These are phyloP conservation scores for Nycteola revayana DNA, from an alignment of 2,888 invertebrate species.

Conservation along the genomic window DNA sequence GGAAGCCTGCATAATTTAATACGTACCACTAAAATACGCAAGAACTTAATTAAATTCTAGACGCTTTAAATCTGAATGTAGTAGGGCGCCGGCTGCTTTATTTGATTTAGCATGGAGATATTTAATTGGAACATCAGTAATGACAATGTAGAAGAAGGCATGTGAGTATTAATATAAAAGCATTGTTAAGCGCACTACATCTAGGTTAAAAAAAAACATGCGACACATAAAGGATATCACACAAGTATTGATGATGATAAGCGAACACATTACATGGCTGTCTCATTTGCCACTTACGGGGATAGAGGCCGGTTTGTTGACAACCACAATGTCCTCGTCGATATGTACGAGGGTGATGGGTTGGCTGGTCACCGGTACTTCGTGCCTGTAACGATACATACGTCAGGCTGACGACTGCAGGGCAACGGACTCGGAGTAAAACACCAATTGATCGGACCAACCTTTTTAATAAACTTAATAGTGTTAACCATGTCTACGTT, in stretches of 20 bases:
- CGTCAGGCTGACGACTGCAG: constrained; percentile 60
- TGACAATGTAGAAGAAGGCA: too few relatives aligned
- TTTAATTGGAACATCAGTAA: too few relatives aligned
- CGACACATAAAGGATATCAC: constrained; percentile 37
- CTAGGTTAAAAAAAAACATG: constrained; percentile 35
- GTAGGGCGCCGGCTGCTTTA: too few relatives aligned
- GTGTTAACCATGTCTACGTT: too few relatives aligned
- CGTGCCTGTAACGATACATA: constrained; percentile 92
- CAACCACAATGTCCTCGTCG: constrained; percentile 99
- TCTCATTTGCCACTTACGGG: constrained; percentile 97
- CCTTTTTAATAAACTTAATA: too few relatives aligned
- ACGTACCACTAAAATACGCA: constrained; percentile 11
- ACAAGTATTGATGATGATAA: constrained; percentile 80
- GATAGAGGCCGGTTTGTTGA: constrained; percentile 99
- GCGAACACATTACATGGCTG: constrained; percentile 89
- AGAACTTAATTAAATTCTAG: constrained; percentile 28
- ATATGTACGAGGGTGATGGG: constrained; percentile 98
- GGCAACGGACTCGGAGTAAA: constrained; percentile 49
- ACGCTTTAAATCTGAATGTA: constrained; percentile 13
- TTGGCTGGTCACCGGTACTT: constrained; percentile 98
- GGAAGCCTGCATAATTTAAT: constrained; percentile 28
- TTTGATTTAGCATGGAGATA: too few relatives aligned
- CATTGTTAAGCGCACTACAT: constrained; percentile 16
- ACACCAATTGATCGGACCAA: not conserved
- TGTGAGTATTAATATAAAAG: too few relatives aligned